phyloP scores from a whole-genome alignment of 2,113 vertebrate species.

The Triplophysa siluroides region DNA sequence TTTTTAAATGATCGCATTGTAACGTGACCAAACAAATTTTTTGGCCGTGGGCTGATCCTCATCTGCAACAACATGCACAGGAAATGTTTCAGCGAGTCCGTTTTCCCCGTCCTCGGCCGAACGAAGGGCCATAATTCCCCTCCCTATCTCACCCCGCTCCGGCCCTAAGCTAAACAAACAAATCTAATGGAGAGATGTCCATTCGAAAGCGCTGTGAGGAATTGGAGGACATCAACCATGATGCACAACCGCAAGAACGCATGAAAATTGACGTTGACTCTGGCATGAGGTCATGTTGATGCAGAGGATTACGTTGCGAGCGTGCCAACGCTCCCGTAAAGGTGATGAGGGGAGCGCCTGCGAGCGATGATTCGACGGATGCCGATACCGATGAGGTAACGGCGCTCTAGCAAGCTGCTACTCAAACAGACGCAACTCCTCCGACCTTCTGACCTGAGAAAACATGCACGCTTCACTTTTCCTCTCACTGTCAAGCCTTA shows the following conservation, averaged over 20 bases:
- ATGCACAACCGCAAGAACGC: slow-evolving; percentile 28
- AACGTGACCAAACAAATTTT: background rate
- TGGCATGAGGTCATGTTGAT: slow-evolving; percentile 25
- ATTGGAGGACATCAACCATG: slow-evolving; percentile 20
- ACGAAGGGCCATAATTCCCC: slow-evolving; percentile 30
- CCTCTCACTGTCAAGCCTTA: slow-evolving; percentile 15
- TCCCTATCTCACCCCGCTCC: background rate
- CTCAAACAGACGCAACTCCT: slow-evolving; percentile 8
- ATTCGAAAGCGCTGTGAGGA: slow-evolving; percentile 20
- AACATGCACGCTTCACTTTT: slow-evolving; percentile 4
- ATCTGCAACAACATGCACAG: slow-evolving; percentile 77
- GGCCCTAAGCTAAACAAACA: slow-evolving; percentile 43
- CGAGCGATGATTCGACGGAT: slow-evolving; percentile 14
- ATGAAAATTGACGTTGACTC: slow-evolving; percentile 6
- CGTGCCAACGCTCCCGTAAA: slow-evolving; percentile 17
- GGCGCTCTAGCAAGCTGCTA: background rate
- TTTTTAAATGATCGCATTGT: no score
- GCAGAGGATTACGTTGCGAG: background rate
- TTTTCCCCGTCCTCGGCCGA: slow-evolving; percentile 63
- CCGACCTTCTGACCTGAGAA: slow-evolving; percentile 27
- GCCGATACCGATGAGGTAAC: slow-evolving; percentile 29
- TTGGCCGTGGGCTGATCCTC: slow-evolving; percentile 64
- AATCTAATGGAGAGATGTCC: slow-evolving; percentile 39
- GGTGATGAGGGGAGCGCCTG: slow-evolving; percentile 19
- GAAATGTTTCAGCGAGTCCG: slow-evolving; percentile 73